These are phyloP conservation scores for Lymantria dispar DNA, from an alignment of 2,888 invertebrate species.

Conservation along the genomic window DNA sequence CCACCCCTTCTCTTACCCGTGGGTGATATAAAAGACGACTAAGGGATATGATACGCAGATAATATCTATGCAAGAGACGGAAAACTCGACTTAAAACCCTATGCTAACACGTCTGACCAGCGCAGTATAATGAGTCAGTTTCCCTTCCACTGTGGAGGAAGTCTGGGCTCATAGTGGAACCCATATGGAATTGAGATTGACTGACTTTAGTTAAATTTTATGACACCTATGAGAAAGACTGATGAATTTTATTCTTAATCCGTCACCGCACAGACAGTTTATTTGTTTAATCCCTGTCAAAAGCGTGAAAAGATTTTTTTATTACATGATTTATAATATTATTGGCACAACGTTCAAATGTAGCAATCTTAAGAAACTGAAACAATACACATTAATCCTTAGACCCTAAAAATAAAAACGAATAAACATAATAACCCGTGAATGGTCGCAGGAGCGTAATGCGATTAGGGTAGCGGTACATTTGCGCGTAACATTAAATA, in stretches of 20 bases:
- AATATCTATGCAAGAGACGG: too few species aligned
- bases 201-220: too few species aligned
- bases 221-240: not conserved
- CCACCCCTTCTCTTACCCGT: too few species aligned
- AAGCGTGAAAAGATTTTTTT: not conserved
- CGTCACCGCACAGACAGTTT: not conserved
- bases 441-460: constrained; percentile 69
- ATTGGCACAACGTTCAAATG: constrained; percentile 19
- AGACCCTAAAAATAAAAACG: constrained; percentile 62
- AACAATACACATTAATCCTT: constrained; percentile 48
- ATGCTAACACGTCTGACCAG: too few species aligned
- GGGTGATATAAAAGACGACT: too few species aligned
- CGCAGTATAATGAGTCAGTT: too few species aligned
- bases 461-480: constrained; percentile 60
- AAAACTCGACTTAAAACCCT: too few species aligned
- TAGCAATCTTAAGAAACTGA: constrained; percentile 19
- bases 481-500: constrained; percentile 70
- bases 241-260: too few species aligned
- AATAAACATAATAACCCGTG: constrained; percentile 75
- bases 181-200: too few species aligned
- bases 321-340: constrained; percentile 22
- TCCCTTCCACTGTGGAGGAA: too few species aligned
- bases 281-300: not conserved
- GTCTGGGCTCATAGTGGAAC: too few species aligned
- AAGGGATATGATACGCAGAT: too few species aligned